phyloP scores from a whole-genome alignment of 2,113 vertebrate species.

The Pungitius pungitius region DNA sequence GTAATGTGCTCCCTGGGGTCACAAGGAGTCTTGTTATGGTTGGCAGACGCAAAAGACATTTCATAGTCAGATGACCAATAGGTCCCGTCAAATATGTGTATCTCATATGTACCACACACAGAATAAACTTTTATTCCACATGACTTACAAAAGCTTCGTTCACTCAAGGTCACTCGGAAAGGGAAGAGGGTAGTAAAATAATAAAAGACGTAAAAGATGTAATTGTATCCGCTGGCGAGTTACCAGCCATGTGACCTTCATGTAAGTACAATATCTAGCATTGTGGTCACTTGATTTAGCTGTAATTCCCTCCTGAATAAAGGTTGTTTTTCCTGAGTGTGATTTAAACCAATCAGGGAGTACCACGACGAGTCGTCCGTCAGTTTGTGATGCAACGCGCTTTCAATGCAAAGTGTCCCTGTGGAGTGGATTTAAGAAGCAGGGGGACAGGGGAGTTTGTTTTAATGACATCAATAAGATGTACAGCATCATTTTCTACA shows the following conservation, averaged over 20 bases:
- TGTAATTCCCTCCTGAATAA: background rate
- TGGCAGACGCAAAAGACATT: background rate
- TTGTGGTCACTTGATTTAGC: background rate
- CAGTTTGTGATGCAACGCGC: background rate
- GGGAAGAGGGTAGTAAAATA: constrained; percentile 20
- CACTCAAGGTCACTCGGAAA: constrained; percentile 9
- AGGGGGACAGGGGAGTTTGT: background rate
- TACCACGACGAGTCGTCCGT: background rate
- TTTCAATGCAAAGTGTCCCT: background rate
- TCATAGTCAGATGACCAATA: background rate
- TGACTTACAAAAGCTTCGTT: constrained; percentile 20
- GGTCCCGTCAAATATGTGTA: background rate
- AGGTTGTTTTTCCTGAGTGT: background rate
- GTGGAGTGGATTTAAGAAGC: background rate
- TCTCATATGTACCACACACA: background rate
- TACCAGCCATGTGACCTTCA: constrained; percentile 22
- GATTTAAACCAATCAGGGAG: background rate
- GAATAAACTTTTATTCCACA: too few species aligned
- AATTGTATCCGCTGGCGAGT: constrained; percentile 14
- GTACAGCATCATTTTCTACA: background rate
- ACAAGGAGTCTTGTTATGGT: too few species aligned
- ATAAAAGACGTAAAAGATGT: background rate
- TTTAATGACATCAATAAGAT: background rate
- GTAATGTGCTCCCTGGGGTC: too few species aligned
- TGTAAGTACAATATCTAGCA: background rate